phyloP scores from a whole-genome alignment of 2,888 invertebrate species.

The Leucophora obtusa region DNA sequence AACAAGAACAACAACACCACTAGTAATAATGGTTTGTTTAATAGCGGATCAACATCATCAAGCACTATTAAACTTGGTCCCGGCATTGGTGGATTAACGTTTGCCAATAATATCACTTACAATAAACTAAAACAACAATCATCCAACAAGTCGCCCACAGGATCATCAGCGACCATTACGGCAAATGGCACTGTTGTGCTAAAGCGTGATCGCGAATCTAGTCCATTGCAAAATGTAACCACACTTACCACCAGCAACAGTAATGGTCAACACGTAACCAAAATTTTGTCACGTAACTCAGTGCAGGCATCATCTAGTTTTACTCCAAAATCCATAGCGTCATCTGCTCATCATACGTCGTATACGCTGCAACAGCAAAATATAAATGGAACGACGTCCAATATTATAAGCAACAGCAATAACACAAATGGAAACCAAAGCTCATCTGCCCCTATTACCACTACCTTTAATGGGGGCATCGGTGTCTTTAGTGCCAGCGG shows the following conservation, averaged over 20 bases:
- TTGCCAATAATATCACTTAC: conserved; percentile 78
- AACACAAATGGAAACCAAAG: conserved; percentile 55
- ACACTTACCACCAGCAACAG: conserved; percentile 62
- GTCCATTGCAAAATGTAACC: conserved; percentile 72
- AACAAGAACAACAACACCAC: conserved; percentile 8
- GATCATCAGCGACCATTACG: conserved; percentile 66
- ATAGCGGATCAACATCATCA: conserved; percentile 64
- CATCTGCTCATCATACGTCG: conserved; percentile 71
- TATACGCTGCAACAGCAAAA: conserved; percentile 57
- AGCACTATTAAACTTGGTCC: conserved; percentile 78
- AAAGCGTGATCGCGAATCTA: conserved; percentile 75
- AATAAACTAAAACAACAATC: conserved; percentile 77
- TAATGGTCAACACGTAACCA: conserved; percentile 66
- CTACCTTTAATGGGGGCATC: conserved; percentile 59
- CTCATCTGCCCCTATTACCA: conserved; percentile 45
- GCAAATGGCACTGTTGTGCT: conserved; percentile 72
- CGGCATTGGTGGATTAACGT: conserved; percentile 78
- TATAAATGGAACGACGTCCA: conserved; percentile 39
- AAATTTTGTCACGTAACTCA: conserved; percentile 70
- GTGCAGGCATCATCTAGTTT: conserved; percentile 65
- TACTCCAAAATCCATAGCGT: conserved; percentile 76
- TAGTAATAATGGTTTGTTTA: conserved; percentile 59
- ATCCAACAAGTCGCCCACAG: conserved; percentile 69
- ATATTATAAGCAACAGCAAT: conserved; percentile 63
- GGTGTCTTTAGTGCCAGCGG: conserved; percentile 65